phyloP scores from a whole-genome alignment of 2,888 invertebrate genomes.

The Eustalomyia histrio region DNA sequence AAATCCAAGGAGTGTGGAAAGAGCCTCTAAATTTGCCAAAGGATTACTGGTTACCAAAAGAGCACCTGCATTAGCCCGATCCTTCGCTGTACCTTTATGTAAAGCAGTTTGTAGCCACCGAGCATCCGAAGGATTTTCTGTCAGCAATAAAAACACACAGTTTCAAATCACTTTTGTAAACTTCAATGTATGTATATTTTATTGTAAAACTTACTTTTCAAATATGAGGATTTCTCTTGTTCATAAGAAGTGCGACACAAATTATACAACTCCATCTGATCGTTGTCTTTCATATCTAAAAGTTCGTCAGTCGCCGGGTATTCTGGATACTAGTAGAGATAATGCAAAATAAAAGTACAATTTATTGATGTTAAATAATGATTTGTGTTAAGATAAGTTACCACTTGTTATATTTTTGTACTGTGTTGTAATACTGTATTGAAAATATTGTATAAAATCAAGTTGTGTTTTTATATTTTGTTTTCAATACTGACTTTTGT shows the following conservation, averaged over 20 bases:
- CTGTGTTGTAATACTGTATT: no score
- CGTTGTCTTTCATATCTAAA: constrained; percentile 77
- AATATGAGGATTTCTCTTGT: constrained; percentile 71
- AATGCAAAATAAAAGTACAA: not conserved
- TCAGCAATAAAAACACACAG: not conserved
- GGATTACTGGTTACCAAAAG: constrained; percentile 79
- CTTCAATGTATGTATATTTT: not conserved
- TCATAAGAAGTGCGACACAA: constrained; percentile 76
- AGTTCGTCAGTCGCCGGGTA: constrained; percentile 72
- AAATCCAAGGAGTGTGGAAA: constrained; percentile 75
- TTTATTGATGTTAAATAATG: no score
- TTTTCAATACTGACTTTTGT: no score
- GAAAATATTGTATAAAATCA: no score
- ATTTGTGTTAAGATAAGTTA: no score
- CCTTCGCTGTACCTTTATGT: constrained; percentile 79
- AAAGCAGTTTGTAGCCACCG: constrained; percentile 79
- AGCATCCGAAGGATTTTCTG: constrained; percentile 78
- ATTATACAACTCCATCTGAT: constrained; percentile 75
- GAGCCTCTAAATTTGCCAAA: constrained; percentile 75
- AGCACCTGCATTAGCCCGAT: constrained; percentile 79
- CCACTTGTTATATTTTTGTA: no score
- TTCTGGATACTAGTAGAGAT: constrained; percentile 71
- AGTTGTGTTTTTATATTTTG: no score
- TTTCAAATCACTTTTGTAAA: not conserved
- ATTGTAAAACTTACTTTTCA: constrained; percentile 72